phyloP scores from a whole-genome alignment of 2,888 invertebrate species.

The Cerastoderma edule region DNA sequence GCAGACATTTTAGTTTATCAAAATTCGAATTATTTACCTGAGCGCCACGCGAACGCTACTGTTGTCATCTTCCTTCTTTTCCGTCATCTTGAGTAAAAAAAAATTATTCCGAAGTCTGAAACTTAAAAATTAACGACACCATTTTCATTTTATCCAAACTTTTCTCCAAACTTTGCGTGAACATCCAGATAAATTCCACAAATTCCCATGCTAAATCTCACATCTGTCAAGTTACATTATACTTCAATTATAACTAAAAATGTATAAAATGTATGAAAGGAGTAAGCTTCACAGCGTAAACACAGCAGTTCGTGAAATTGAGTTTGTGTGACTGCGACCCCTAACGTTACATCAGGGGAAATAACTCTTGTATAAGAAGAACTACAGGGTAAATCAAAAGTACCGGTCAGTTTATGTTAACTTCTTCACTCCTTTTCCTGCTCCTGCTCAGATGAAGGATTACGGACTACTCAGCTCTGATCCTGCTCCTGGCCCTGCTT shows the following conservation, averaged over 20 bases:
- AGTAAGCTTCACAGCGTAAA: too few relatives aligned
- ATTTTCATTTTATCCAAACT: conserved; percentile 10
- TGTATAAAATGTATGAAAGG: neutral
- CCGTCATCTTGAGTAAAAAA: neutral
- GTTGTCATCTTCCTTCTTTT: conserved; percentile 24
- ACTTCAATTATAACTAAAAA: neutral
- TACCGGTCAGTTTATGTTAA: too few relatives aligned
- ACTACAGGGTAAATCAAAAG: conserved; percentile 4
- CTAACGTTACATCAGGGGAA: conserved; percentile 7
- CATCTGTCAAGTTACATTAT: conserved; percentile 9
- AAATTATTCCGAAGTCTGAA: neutral
- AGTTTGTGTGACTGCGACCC: conserved; percentile 1
- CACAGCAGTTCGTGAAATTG: conserved; percentile 1
- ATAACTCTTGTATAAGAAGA: conserved; percentile 6
- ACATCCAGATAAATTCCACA: neutral
- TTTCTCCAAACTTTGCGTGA: neutral
- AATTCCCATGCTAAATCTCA: neutral
- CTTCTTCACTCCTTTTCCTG: too few relatives aligned
- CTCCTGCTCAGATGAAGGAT: too few relatives aligned
- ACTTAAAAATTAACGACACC: conserved; percentile 16
- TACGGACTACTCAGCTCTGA: too few relatives aligned
- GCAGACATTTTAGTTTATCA: neutral
- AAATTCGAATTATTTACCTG: conserved; percentile 3
- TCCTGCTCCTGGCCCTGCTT: too few relatives aligned
- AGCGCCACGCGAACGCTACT: conserved; percentile 17